Percentiles rank a stretch among this genome's conserved stretches.
Conservation (phyloP, 2,888 invertebrate species). For the Nysson spinosus region DNA sequence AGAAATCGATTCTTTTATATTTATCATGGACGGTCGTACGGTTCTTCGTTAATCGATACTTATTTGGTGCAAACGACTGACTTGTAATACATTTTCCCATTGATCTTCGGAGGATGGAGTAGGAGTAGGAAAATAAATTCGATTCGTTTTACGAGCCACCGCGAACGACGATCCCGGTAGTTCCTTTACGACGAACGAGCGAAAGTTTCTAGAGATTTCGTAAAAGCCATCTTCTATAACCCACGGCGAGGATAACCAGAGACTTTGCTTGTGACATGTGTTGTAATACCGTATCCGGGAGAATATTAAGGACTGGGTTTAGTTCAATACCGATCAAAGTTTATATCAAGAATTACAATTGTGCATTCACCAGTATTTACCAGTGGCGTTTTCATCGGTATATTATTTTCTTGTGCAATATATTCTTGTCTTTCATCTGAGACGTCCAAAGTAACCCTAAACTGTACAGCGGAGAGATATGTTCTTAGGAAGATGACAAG, state of each 20-base stretch:
- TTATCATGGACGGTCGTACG: constrained; percentile 19
- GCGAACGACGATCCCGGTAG: constrained; percentile 27
- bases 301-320: background rate
- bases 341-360: no score
- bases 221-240: constrained; percentile 33
- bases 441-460: no score
- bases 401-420: no score
- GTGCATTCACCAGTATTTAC: no score
- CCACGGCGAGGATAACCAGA: constrained; percentile 6
- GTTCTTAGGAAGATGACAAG: no score
- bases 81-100: constrained; percentile 1
- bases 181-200: constrained; percentile 24
- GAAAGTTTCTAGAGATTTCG: constrained; percentile 51
- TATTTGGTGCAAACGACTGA: background rate
- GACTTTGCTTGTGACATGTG: constrained; percentile 20
- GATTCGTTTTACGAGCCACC: constrained; percentile 30
- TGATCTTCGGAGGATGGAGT: background rate
- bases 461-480: no score
- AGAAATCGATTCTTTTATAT: constrained; percentile 37
- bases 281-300: constrained; percentile 10
- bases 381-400: no score
- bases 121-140: constrained; percentile 21
- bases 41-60: background rate
- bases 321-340: no score
- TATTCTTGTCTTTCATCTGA: no score